Percentiles rank a stretch among this genome's conserved stretches.
phyloP scores from a whole-genome alignment of 2,113 vertebrate genomes.

The Oxyruncus cristatus region DNA sequence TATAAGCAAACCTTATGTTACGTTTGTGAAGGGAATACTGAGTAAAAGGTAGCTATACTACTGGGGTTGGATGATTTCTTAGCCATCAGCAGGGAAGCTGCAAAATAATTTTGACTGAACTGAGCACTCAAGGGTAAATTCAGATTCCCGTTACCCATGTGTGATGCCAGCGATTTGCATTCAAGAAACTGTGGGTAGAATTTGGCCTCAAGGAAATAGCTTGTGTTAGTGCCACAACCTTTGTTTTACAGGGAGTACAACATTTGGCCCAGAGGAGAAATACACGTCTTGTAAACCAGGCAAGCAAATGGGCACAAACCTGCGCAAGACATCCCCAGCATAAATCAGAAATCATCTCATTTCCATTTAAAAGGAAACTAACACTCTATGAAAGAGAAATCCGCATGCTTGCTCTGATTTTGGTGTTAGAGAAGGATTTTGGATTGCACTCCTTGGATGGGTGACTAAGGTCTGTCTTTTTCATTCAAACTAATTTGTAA shows the following conservation, averaged over 20 bases:
- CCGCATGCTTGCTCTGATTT: not conserved
- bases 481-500: not conserved
- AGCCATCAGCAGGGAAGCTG: conserved; percentile 35
- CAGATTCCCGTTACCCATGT: conserved; percentile 33
- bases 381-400: not conserved
- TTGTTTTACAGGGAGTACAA: conserved; percentile 45
- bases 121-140: conserved; percentile 54
- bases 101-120: conserved; percentile 58
- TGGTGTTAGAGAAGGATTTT: not conserved
- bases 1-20: conserved; percentile 25
- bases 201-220: conserved; percentile 32
- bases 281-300: conserved; percentile 16
- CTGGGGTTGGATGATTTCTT: conserved; percentile 27
- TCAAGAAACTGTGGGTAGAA: conserved; percentile 14
- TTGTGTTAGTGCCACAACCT: conserved; percentile 30
- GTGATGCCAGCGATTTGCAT: conserved; percentile 50
- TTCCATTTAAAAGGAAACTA: conserved; percentile 17
- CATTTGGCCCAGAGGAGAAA: conserved; percentile 17
- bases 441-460: not conserved
- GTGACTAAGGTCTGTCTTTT: not conserved
- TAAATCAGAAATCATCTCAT: conserved; percentile 1
- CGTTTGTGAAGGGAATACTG: conserved; percentile 30
- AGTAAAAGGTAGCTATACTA: conserved; percentile 30
- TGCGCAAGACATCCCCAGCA: not conserved
- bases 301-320: not conserved